A percentile compares a stretch with the other conserved stretches of the same genome.
Evolutionary conservation across 2,797 vertebrate genomes (phyloP).

Genomic region (Miichthys miiuy): DNA sequence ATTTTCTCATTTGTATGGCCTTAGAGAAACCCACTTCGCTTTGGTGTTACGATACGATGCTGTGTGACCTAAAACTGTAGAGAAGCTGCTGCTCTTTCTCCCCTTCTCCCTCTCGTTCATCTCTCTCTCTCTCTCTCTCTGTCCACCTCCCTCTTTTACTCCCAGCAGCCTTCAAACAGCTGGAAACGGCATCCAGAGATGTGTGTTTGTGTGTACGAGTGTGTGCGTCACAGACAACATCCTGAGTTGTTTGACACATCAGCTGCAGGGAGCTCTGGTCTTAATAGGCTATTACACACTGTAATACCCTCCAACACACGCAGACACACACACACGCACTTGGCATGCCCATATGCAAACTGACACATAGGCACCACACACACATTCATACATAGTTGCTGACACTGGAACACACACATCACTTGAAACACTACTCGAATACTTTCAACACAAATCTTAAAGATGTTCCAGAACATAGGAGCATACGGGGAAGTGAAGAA

Average conservation of each 20-base stretch:
- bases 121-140: neutral
- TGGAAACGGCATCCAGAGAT: constrained; percentile 54
- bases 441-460: constrained; percentile 35
- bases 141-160: neutral
- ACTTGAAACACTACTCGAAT: constrained; percentile 15
- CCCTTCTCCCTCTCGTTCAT: neutral
- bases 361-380: neutral
- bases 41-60: neutral
- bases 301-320: constrained; percentile 58
- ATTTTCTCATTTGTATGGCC: neutral
- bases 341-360: neutral
- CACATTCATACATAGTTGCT: constrained; percentile 12
- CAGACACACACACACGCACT: constrained; percentile 26
- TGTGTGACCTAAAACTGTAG: neutral
- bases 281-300: constrained; percentile 83
- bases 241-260: constrained; percentile 76
- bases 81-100: neutral
- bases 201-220: constrained; percentile 40
- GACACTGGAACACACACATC: constrained; percentile 28
- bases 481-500: constrained; percentile 23
- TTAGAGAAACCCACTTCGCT: neutral
- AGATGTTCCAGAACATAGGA: constrained; percentile 35
- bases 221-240: constrained; percentile 54
- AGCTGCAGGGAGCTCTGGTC: constrained; percentile 75
- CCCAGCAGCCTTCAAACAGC: constrained; percentile 64